Base-by-base conservation (phyloP, 2,797 vertebrate species). In the Arnoldichthys spilopterus region DNA sequence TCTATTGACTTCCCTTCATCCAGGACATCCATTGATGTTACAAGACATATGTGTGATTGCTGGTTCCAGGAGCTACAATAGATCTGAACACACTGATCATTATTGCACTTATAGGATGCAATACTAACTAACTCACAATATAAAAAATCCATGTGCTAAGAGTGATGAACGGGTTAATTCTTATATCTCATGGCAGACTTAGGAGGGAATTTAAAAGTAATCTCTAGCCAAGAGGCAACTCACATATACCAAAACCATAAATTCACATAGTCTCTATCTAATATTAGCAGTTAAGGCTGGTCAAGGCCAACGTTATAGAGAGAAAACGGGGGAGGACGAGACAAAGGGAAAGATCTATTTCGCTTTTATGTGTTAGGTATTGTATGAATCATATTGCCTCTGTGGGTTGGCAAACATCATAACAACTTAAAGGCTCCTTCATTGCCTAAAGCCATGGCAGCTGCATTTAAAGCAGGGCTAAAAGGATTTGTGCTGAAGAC, bases 271-370 rank as follows among this genome's bases (percentile, higher is more conserved):
- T 82, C 86, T 86, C 80, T 81, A 85, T 92, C 88, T 91, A 92
- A 91, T 90, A 91, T 91, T 90, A 90, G 90, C 89, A 85, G 87
- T 86, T 90, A 90, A 93, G 89, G 90, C 86, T 77, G 88, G 92
- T 90, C 90, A 89, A 89, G 87, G 89, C 89, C 84, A 78, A 84
- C 87, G 85, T 88, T 88, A 90, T 89, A 82, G 69, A 87, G 84
- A 89, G 79, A 89, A 70, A 62, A n/a, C 22, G 32, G 13, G 24
- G 40, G 47, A 64, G 54, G 24, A 87, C 86, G 83, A 77, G 82
- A 81, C 84, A 86, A 74, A 88, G 83, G 88, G 79, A 88, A 87
- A 91, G 86, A 90, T 89, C 85, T 85, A 87, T 75, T 70, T 91
- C 82, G 84, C 86, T 88, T 90, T 91, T 89, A 89, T 91, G 89